Percentiles rank a stretch among this genome's conserved stretches.
phyloP scores from a whole-genome alignment of 1,140 invertebrate species.

The Sarcophaga bullata region DNA sequence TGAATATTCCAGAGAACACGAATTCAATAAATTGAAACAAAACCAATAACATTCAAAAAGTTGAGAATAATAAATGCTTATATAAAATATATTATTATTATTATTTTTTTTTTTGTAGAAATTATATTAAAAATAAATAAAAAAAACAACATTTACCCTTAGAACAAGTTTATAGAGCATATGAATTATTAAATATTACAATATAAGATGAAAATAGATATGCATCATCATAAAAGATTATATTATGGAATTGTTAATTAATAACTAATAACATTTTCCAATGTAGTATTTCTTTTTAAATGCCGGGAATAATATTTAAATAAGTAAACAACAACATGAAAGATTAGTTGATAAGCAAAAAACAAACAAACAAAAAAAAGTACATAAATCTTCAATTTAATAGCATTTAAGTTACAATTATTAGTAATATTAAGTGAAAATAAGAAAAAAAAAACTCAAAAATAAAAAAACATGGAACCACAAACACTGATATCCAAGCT shows the following conservation, averaged over 20 bases:
- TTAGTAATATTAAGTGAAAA: background rate
- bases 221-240: background rate
- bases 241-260: conserved; percentile 34
- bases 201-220: background rate
- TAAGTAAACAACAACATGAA: background rate
- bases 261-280: conserved; percentile 28
- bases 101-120: conserved; percentile 7
- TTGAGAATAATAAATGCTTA: conserved; percentile 2
- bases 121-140: conserved; percentile 4
- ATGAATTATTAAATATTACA: background rate
- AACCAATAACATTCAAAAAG: too few species aligned
- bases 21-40: too few species aligned
- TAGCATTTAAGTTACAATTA: conserved; percentile 6
- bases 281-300: conserved; percentile 27
- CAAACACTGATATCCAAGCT: background rate
- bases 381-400: conserved; percentile 15
- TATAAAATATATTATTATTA: background rate
- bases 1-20: too few species aligned
- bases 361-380: background rate
- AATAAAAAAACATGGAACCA: background rate
- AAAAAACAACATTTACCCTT: background rate
- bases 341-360: conserved; percentile 15
- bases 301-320: conserved; percentile 38
- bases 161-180: conserved; percentile 3
- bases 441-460: background rate